Percentiles rank a stretch among this genome's conserved stretches.
Conservation (phyloP, 2,113 vertebrate genomes). For the Ceuthmochares aereus region DNA sequence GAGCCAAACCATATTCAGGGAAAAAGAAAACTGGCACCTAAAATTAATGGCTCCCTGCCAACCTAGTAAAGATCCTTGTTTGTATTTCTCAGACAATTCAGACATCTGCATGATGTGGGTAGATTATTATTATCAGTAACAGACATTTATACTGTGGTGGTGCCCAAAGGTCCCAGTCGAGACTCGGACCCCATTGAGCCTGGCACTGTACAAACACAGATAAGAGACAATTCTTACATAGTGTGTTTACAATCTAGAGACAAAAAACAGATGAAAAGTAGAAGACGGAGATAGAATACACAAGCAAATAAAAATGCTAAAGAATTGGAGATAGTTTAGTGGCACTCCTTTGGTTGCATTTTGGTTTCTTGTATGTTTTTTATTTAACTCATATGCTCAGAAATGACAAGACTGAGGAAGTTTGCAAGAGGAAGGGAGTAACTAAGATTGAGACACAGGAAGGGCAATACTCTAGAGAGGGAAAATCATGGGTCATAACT, state of each 20-base stretch:
- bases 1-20: neutral
- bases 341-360: neutral
- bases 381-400: neutral
- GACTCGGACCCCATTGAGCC: slow-evolving; percentile 18
- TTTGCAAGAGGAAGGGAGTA: slow-evolving; percentile 50
- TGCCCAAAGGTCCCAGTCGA: slow-evolving; percentile 52
- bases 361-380: neutral
- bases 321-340: neutral
- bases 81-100: slow-evolving; percentile 68
- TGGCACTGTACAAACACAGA: slow-evolving; percentile 69
- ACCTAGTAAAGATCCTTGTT: slow-evolving; percentile 60
- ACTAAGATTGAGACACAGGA: slow-evolving; percentile 10
- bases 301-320: slow-evolving; percentile 28
- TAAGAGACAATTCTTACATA: slow-evolving; percentile 57
- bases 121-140: slow-evolving; percentile 66
- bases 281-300: neutral
- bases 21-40: slow-evolving; percentile 64
- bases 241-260: slow-evolving; percentile 40
- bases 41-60: slow-evolving; percentile 37
- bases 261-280: slow-evolving; percentile 53
- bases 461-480: neutral
- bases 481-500: neutral
- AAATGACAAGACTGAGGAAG: neutral
- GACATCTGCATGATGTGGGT: slow-evolving; percentile 54
- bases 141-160: slow-evolving; percentile 52